These are phyloP conservation scores for Dendrocincla fuliginosa DNA, from an alignment of 2,797 vertebrate genomes.

Conservation along the genomic window DNA sequence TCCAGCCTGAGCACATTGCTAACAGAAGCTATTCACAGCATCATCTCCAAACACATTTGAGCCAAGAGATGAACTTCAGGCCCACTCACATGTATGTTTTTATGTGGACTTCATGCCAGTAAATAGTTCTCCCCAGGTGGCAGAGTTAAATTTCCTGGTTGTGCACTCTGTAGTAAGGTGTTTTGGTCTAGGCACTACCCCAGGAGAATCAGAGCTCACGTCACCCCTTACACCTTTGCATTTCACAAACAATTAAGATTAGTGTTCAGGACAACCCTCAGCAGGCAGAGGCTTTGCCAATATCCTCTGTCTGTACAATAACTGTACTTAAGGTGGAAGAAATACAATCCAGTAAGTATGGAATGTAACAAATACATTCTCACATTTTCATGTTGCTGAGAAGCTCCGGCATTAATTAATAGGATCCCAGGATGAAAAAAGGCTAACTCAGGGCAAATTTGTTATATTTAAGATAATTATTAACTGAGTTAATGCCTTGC, in stretches of 20 bases:
- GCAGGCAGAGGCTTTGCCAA: background rate
- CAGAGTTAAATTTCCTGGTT: background rate
- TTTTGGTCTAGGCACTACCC: background rate
- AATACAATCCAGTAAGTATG: background rate
- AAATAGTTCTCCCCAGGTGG: background rate
- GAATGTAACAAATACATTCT: background rate
- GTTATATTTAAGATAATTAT: background rate
- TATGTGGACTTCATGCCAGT: fast-evolving
- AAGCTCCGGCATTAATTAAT: background rate
- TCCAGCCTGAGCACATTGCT: background rate
- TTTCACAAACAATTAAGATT: background rate
- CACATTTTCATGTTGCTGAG: background rate
- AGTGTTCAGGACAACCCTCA: background rate
- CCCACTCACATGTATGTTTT: background rate
- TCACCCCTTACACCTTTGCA: background rate
- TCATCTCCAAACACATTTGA: background rate
- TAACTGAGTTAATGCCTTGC: background rate
- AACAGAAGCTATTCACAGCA: background rate
- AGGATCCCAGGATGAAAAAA: background rate
- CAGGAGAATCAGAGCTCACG: background rate
- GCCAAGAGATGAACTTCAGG: background rate
- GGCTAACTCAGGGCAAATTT: background rate
- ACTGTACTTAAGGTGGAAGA: background rate
- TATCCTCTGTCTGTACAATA: background rate
- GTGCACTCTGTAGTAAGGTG: background rate